A percentile compares a stretch with the other conserved stretches of the same genome.
Evolutionary conservation across 2,888 invertebrate species (phyloP).

Genomic region (Eupsilia transversa): DNA sequence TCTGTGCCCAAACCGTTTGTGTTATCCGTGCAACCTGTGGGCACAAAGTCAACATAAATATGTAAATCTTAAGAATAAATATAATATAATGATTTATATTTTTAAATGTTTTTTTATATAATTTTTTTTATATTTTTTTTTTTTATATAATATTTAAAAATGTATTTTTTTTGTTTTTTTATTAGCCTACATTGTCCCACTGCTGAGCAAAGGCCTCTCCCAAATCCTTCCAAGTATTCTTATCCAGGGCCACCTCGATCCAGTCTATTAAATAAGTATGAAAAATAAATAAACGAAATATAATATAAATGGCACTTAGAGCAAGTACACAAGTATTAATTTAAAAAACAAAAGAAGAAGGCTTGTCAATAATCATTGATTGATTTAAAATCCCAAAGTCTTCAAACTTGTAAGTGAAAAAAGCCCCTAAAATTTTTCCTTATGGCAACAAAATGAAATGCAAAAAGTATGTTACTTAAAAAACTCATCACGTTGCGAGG

Average conservation of each 20-base stretch:
- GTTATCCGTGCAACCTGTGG: slow-evolving; percentile 86
- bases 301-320: no score
- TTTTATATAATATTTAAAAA: no score
- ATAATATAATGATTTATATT: no score
- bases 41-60: slow-evolving; percentile 15
- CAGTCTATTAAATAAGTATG: no score
- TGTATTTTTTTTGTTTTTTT: no score
- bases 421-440: not conserved
- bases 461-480: slow-evolving; percentile 39
- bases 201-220: no score
- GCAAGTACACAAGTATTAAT: not conserved
- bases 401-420: slow-evolving; percentile 16
- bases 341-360: not conserved
- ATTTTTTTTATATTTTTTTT: no score
- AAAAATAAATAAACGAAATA: no score
- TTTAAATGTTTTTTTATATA: no score
- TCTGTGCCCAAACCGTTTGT: slow-evolving; percentile 81
- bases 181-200: no score
- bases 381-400: slow-evolving; percentile 12
- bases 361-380: not conserved
- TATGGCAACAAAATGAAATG: slow-evolving; percentile 23
- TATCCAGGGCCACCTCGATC: no score
- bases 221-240: no score
- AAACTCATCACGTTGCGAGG: slow-evolving; percentile 55
- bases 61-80: not conserved